A percentile compares a stretch with the other conserved stretches of the same genome.
Conservation (phyloP, 2,888 invertebrate species). For the Pharmacophagus antenor region DNA sequence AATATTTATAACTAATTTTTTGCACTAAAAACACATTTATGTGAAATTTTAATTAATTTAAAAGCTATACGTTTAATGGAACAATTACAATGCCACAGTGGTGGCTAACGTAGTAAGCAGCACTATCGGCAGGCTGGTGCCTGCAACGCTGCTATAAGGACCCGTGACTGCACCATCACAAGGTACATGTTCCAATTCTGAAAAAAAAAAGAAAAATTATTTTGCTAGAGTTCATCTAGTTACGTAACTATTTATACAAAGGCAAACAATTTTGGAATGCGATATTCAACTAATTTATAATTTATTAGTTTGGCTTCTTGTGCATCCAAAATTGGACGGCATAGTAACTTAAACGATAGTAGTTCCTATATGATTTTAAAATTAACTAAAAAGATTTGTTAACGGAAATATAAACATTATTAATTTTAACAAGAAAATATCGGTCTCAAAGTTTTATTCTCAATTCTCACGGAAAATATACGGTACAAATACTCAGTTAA, state of each 20-base stretch:
- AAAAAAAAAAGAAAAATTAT: slow-evolving; percentile 36
- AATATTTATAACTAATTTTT: slow-evolving; percentile 1
- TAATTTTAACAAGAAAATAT: background rate
- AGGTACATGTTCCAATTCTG: slow-evolving; percentile 73
- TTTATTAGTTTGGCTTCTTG: too few relatives aligned
- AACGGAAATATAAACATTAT: background rate
- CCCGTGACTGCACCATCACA: slow-evolving; percentile 77
- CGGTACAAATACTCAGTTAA: background rate
- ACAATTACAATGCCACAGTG: slow-evolving; percentile 64
- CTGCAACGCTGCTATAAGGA: slow-evolving; percentile 74
- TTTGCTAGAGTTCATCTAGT: background rate
- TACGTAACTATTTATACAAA: background rate
- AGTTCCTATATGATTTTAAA: too few relatives aligned
- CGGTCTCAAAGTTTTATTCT: too few relatives aligned
- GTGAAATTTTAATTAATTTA: background rate
- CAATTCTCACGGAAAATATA: too few relatives aligned
- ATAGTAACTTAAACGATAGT: too few relatives aligned
- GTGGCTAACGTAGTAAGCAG: slow-evolving; percentile 68
- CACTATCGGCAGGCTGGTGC: slow-evolving; percentile 64
- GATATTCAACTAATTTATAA: background rate
- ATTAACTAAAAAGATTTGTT: too few relatives aligned
- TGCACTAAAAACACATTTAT: slow-evolving; percentile 9
- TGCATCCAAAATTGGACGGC: background rate
- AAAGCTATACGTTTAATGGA: background rate
- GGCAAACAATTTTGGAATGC: background rate